Base-by-base conservation (phyloP, 1,140 invertebrate species). In the Drosophila obscura region DNA sequence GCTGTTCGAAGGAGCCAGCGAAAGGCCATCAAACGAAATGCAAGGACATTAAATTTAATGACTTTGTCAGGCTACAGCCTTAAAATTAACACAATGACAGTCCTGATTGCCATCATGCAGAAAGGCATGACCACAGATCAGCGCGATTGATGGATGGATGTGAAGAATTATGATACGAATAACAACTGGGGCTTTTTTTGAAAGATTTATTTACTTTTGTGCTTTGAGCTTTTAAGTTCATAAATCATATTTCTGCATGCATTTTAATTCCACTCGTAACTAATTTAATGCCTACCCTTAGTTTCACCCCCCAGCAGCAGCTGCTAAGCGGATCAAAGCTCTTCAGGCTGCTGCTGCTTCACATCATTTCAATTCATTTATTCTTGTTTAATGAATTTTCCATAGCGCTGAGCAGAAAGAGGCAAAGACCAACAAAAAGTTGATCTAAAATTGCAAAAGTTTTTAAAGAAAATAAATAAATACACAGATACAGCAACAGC, bases 11-110 rank as follows among this genome's bases (percentile, higher is more conserved):
- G 11, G 19, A 9, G 24, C 48, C n/a, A 15, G 41, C 52, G 16
- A 8, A 9, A 28, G 31, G 43, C 43, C 67, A 73, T 56, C 48
- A 74, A 50, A 46, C 41, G 53, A 64, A 74, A 73, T 41, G 69
- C 69, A 63, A 39, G 63, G 45, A 52, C 71, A 65, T 74, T 49
- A 74, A 80, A 68, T 71, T 71, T 56, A 65, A 75, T 60, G 77
- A 48, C 49, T 75, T 72, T 71, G 77, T 55, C 48, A 58, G 53
- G 22, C 61, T 22, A 13, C 35, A 39, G 43, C 24, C 65, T 28
- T 22, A 64, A 58, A 77, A 72, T 73, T 72, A 72, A 73, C 67
- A 73, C 69, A 77, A 55, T 71, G 49, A 69, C 35, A 39, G 35
- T 39, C 35, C 4, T 5, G 35, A 39, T 39, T 5, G 35, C 9